These are phyloP conservation scores for Colaptes auratus DNA, from an alignment of 2,113 vertebrate species.

Conservation along the genomic window DNA sequence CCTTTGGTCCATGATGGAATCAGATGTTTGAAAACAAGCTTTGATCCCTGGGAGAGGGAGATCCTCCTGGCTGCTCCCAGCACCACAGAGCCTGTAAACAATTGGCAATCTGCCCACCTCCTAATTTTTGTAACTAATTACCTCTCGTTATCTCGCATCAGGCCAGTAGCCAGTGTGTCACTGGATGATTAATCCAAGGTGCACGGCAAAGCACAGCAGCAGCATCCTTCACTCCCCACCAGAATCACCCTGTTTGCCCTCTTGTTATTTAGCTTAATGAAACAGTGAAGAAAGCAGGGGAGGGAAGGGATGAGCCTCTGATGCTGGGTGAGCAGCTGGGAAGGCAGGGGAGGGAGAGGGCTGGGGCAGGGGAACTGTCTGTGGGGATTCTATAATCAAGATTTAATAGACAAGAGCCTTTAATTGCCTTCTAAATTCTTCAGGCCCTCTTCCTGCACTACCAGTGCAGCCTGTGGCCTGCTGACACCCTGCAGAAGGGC, in stretches of 20 bases:
- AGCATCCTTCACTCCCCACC: neutral
- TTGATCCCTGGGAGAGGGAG: neutral
- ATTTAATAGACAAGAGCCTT: neutral
- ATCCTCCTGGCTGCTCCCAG: neutral
- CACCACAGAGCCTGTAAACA: neutral
- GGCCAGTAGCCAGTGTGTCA: conserved; percentile 39
- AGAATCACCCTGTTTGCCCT: neutral
- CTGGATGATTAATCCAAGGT: conserved; percentile 28
- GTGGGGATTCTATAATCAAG: neutral
- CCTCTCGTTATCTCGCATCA: conserved; percentile 45
- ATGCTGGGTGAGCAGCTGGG: neutral
- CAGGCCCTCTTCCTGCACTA: neutral
- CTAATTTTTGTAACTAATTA: conserved; percentile 62
- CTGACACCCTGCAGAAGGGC: neutral
- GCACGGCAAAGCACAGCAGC: neutral
- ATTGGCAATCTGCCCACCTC: conserved; percentile 39
- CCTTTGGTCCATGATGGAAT: neutral
- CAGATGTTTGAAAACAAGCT: neutral
- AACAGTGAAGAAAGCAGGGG: neutral
- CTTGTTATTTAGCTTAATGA: neutral
- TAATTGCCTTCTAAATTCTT: neutral
- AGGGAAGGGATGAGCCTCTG: neutral
- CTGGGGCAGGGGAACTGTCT: neutral
- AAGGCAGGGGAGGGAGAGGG: neutral
- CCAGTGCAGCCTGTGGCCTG: neutral